These are phyloP conservation scores for Gallirallus australis DNA, from an alignment of 2,797 vertebrate species.

Conservation along the genomic window DNA sequence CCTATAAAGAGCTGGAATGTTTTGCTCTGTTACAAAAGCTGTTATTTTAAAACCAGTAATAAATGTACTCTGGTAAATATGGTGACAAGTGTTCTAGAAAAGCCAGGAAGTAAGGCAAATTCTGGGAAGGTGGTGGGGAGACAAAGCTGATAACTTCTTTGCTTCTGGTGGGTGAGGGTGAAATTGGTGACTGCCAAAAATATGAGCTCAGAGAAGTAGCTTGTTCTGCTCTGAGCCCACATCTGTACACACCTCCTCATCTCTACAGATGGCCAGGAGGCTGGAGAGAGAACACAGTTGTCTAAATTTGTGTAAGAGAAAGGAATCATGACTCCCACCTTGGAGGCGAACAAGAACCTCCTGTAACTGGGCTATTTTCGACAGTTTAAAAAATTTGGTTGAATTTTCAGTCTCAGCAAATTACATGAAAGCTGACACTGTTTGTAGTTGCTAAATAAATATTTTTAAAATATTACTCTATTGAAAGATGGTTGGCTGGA, in stretches of 20 bases:
- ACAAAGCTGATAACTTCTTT: conserved; percentile 34
- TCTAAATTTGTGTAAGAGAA: conserved; percentile 68
- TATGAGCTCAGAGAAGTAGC: conserved; percentile 55
- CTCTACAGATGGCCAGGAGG: conserved; percentile 72
- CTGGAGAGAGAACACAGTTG: conserved; percentile 69
- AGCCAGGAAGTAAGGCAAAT: conserved; percentile 32
- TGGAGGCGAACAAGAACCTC: conserved; percentile 39
- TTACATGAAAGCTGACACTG: background rate
- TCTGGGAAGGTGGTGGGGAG: background rate
- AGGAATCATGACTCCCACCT: conserved; percentile 70
- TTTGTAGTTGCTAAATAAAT: background rate
- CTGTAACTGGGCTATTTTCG: background rate
- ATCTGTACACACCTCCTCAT: conserved; percentile 72
- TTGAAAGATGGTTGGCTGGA: background rate
- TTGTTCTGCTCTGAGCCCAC: conserved; percentile 65
- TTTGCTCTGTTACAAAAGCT: background rate
- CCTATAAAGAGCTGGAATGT: background rate
- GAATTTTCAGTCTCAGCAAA: background rate
- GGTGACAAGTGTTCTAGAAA: conserved; percentile 52
- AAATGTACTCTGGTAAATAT: background rate
- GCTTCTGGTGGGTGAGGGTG: conserved; percentile 69
- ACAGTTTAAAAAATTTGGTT: background rate
- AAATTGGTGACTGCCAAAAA: conserved; percentile 67
- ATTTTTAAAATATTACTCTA: background rate
- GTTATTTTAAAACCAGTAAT: background rate